phyloP scores from a whole-genome alignment of 2,113 vertebrate species.

The Oreotrochilus melanogaster region DNA sequence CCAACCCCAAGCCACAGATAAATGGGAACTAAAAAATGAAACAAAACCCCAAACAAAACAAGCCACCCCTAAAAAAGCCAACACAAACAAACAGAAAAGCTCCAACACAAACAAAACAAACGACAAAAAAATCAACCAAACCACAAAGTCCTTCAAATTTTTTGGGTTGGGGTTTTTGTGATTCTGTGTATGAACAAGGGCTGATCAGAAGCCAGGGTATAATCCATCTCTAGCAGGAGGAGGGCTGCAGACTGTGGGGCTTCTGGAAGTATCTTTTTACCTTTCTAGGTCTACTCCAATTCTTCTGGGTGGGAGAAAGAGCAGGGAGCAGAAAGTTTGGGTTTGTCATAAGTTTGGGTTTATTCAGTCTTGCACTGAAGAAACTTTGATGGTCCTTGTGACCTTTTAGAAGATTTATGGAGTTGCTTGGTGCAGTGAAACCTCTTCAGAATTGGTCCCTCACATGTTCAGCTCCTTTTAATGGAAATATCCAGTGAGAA shows the following conservation, averaged over 20 bases:
- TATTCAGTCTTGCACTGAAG: background rate
- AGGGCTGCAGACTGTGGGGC: background rate
- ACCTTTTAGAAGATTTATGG: background rate
- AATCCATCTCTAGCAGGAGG: background rate
- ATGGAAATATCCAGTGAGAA: background rate
- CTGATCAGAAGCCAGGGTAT: background rate
- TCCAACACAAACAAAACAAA: background rate
- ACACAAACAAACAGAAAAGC: too few relatives aligned
- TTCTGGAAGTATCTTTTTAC: background rate
- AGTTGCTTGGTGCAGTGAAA: background rate
- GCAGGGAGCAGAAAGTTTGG: background rate
- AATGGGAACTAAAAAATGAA: background rate
- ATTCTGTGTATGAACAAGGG: background rate
- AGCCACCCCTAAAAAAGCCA: too few relatives aligned
- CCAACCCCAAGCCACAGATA: background rate
- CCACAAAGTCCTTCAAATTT: background rate
- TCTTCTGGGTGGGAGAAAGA: background rate
- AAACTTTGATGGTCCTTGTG: fast-evolving
- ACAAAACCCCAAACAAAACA: background rate
- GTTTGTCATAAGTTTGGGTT: background rate
- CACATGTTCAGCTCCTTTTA: background rate
- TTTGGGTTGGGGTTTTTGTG: background rate
- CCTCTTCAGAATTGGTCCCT: background rate
- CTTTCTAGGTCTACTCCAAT: background rate
- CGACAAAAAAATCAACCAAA: background rate